These are phyloP conservation scores for Intellagama lesueurii DNA, from an alignment of 2,797 vertebrate genomes.

Conservation along the genomic window DNA sequence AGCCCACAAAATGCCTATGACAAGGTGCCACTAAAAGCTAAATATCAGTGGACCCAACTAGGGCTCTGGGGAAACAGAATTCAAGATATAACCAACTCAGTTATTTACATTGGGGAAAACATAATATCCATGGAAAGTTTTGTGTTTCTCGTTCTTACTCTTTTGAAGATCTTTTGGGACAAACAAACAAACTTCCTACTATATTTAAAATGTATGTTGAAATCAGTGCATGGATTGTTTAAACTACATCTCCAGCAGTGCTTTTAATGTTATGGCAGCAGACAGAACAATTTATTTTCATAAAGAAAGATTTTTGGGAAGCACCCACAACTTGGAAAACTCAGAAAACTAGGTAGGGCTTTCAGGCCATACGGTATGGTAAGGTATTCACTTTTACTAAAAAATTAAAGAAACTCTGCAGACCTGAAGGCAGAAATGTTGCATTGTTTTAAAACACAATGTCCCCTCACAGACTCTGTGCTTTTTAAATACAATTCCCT, in stretches of 20 bases:
- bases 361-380: background rate
- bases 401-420: constrained; percentile 5
- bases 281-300: background rate
- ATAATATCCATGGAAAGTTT: too few relatives aligned
- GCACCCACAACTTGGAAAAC: background rate
- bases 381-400: background rate
- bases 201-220: too few relatives aligned
- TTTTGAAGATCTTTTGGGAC: too few relatives aligned
- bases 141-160: too few relatives aligned
- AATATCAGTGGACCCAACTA: too few relatives aligned
- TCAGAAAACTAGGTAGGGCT: too few relatives aligned
- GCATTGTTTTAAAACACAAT: constrained; percentile 10
- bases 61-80: too few relatives aligned
- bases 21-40: too few relatives aligned
- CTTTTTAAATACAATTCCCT: background rate
- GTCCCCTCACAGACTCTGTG: background rate
- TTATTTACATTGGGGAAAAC: too few relatives aligned
- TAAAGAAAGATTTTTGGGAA: background rate
- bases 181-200: too few relatives aligned
- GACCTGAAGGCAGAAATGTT: constrained; percentile 17
- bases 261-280: background rate
- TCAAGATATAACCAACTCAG: too few relatives aligned
- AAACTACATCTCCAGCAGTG: background rate
- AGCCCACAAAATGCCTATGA: too few relatives aligned
- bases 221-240: background rate